Percentiles rank a stretch among this genome's conserved stretches.
Evolutionary conservation across 2,113 vertebrate species (phyloP).

Genomic region (Pseudonaja textilis): DNA sequence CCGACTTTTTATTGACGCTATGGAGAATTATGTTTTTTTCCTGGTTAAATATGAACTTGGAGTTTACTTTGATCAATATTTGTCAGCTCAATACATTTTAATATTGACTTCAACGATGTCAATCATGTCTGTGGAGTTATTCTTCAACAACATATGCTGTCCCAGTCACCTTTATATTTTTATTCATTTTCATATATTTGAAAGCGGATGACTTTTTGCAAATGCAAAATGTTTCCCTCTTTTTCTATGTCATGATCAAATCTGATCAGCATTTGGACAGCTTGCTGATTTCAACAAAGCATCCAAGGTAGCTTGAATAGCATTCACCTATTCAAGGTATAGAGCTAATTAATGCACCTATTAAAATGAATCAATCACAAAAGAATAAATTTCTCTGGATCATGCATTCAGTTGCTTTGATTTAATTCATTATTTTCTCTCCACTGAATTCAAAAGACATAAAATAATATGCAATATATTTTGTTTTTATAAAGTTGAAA

Average conservation of each 20-base stretch:
- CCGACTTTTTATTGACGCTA: constrained; percentile 49
- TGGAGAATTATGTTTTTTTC: constrained; percentile 61
- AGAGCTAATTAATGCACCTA: not conserved
- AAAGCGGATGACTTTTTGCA: not conserved
- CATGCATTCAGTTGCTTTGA: not conserved
- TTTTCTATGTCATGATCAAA: not conserved
- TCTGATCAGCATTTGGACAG: not conserved
- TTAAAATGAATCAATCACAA: not conserved
- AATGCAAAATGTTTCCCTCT: not conserved
- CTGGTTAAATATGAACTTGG: constrained; percentile 62
- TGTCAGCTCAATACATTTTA: constrained; percentile 56
- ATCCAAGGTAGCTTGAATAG: not conserved
- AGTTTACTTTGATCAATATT: constrained; percentile 59
- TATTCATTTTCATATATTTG: constrained; percentile 27
- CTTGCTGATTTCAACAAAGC: not conserved
- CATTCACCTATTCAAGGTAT: not conserved
- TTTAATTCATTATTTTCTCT: not conserved
- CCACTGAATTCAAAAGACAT: not conserved
- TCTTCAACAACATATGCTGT: constrained; percentile 46
- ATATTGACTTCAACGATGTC: constrained; percentile 48
- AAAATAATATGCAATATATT: not conserved
- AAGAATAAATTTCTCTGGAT: not conserved
- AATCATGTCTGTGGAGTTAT: constrained; percentile 30
- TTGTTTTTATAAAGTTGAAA: not conserved
- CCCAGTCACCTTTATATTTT: constrained; percentile 30